Base-by-base conservation (phyloP, 2,888 invertebrate genomes). In the Drosophila suboccidentalis region DNA sequence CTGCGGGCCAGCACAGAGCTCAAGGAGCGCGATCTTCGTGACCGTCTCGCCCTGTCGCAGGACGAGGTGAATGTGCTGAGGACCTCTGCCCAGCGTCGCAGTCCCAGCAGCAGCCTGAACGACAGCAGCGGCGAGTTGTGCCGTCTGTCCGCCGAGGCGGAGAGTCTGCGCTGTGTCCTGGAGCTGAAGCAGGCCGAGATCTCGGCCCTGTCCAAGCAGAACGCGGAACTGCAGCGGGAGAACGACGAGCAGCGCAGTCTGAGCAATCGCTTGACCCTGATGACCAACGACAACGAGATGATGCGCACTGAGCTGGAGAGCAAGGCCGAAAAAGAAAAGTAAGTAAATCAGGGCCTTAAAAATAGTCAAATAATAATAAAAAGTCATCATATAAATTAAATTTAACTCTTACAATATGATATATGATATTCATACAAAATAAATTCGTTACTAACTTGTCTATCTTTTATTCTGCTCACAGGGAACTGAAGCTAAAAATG, bases 131-230 rank as follows among this genome's bases (percentile, higher is more conserved):
- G 75, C 0, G 86, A 92, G 39, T 47, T 92, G 11, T 85, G 83
- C 92, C 90, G 94, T 84, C 83, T 96, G 43, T 94, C 95, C 82
- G 95, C 95, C 69, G 96, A 97, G 92, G 95, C 96, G 1, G 96
- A 96, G 81, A 98, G 98, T 17, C 93, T 98, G 70, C 95, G 97
- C 75, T 96, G 96, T 39, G 98, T 98, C 3, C 94, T 98, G 69
- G 98, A 98, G 85, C 94, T 98, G 90, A 96, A 97, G 89, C 97
- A 97, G 91, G 95, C 96, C 26, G 98, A 98, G 93, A 95, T 97
- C 89, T 95, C 96, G 0, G 95, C 96, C 17, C 93, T 98, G 51
- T 94, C 95, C 49, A 95, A 95, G 86, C 94, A 95, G 63, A 94
- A 95, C 64, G 95, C 95, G 26, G 95, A 96, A 82, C 94, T 96